A percentile compares a stretch with the other conserved stretches of the same genome.
Conservation (phyloP, 2,113 vertebrate species). For the Willisornis vidua region DNA sequence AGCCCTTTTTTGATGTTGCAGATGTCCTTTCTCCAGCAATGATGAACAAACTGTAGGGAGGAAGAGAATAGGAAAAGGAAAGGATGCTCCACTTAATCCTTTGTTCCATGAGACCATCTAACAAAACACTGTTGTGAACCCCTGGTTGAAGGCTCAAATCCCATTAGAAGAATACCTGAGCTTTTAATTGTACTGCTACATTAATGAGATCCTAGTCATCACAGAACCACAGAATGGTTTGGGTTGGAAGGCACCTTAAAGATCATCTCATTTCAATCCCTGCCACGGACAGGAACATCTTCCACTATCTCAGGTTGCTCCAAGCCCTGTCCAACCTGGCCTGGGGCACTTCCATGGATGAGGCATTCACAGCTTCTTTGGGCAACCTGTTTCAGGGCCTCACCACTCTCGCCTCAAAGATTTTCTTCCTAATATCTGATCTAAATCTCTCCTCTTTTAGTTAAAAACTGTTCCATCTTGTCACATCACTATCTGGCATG, state of each 20-base stretch:
- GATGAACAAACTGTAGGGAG: not conserved
- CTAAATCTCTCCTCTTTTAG: not conserved
- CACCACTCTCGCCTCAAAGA: not conserved
- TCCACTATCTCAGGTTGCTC: not conserved
- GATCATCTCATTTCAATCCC: not conserved
- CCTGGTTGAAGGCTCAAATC: not conserved
- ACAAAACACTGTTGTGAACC: not conserved
- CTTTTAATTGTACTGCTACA: not conserved
- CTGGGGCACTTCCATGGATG: not conserved
- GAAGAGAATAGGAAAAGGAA: not conserved
- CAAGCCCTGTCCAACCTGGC: accelerated
- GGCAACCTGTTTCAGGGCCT: not conserved
- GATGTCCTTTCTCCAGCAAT: not conserved
- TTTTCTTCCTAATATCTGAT: not conserved
- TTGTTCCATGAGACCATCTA: not conserved
- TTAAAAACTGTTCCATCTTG: not conserved
- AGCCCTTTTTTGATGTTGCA: not conserved
- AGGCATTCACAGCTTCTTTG: not conserved
- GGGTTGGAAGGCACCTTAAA: not conserved
- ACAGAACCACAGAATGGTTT: not conserved
- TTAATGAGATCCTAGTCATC: not conserved
- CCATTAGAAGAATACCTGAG: not conserved
- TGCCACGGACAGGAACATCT: not conserved
- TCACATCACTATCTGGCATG: not conserved
- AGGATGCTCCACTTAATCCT: not conserved